phyloP scores from a whole-genome alignment of 2,797 vertebrate species.

The Gobio occitaniae region DNA sequence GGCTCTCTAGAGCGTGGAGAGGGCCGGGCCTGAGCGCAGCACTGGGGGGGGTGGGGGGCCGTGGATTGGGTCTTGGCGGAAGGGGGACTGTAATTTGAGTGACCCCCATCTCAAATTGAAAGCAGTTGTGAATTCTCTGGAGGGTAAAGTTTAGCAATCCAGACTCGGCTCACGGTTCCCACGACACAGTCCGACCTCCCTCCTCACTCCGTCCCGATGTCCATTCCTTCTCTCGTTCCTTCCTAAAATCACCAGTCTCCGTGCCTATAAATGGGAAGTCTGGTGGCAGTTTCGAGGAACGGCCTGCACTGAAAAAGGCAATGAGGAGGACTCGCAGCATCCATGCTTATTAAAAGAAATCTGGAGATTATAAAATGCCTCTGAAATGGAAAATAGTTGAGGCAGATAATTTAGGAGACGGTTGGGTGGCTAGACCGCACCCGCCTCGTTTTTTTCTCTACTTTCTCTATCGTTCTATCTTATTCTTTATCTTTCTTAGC shows the following conservation, averaged over 20 bases:
- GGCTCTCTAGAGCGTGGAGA: conserved; percentile 54
- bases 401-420: conserved; percentile 49
- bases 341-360: conserved; percentile 67
- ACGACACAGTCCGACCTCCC: conserved; percentile 70
- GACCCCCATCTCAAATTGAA: conserved; percentile 71
- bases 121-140: conserved; percentile 70
- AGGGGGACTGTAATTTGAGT: conserved; percentile 70
- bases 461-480: conserved; percentile 17
- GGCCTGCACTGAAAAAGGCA: conserved; percentile 72
- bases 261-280: conserved; percentile 71
- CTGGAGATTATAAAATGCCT: conserved; percentile 65
- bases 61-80: conserved; percentile 50
- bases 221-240: conserved; percentile 54
- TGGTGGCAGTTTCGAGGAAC: conserved; percentile 64
- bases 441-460: conserved; percentile 2
- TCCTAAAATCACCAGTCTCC: conserved; percentile 46
- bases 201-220: conserved; percentile 51
- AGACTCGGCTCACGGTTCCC: conserved; percentile 66
- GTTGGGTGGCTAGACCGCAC: conserved; percentile 40
- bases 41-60: neutral
- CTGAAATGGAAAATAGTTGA: conserved; percentile 69
- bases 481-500: neutral
- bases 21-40: conserved; percentile 27
- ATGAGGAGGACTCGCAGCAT: conserved; percentile 43
- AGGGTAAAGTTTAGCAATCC: conserved; percentile 59